phyloP scores from a whole-genome alignment of 2,113 vertebrate genomes.

The Argyrosomus japonicus region DNA sequence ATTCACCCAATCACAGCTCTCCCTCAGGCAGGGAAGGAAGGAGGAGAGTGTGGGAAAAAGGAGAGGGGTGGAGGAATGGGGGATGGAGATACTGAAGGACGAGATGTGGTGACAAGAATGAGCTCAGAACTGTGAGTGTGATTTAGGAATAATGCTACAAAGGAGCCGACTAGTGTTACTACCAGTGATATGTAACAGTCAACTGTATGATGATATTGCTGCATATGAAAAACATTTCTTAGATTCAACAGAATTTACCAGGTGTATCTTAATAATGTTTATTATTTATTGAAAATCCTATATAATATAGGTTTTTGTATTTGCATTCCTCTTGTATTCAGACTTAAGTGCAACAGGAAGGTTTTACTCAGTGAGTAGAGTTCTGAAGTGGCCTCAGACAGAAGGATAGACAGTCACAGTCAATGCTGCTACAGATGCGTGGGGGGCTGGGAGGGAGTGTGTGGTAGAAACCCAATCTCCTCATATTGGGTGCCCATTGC shows the following conservation, averaged over 20 bases:
- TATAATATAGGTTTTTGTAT: no score
- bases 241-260: neutral
- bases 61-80: slow-evolving; percentile 50
- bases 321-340: slow-evolving; percentile 11
- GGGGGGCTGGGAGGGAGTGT: slow-evolving; percentile 58
- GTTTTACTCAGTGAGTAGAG: neutral
- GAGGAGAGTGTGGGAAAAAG: slow-evolving; percentile 75
- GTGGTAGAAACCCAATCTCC: slow-evolving; percentile 82
- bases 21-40: slow-evolving; percentile 59
- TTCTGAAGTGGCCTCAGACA: slow-evolving; percentile 42
- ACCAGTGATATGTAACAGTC: neutral
- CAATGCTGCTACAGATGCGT: slow-evolving; percentile 67
- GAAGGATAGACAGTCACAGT: slow-evolving; percentile 48
- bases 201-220: neutral
- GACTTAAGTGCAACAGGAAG: slow-evolving; percentile 14
- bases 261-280: neutral
- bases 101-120: slow-evolving; percentile 61
- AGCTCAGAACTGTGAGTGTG: slow-evolving; percentile 27
- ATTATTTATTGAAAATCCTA: no score
- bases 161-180: slow-evolving; percentile 21
- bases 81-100: slow-evolving; percentile 45
- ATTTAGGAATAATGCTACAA: slow-evolving; percentile 25
- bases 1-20: slow-evolving; percentile 74
- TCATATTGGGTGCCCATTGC: slow-evolving; percentile 81
- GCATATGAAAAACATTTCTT: neutral